Base-by-base conservation (phyloP, 2,797 vertebrate genomes). In the Ataeniobius toweri region DNA sequence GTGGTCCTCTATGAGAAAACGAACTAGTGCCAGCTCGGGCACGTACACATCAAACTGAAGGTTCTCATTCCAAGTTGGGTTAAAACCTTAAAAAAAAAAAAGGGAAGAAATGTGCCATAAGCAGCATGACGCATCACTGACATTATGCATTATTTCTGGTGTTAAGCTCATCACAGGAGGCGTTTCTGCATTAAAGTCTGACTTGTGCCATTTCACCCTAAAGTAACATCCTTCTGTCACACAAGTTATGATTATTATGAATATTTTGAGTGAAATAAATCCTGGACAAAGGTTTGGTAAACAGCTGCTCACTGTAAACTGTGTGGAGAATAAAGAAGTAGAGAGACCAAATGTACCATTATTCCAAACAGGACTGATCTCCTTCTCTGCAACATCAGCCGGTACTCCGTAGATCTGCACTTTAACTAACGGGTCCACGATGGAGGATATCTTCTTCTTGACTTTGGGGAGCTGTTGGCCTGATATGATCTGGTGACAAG, bases 401-500 rank as follows among this genome's bases (percentile, higher is more conserved):
- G 94, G 94, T 72, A 97, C 95, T 0, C 98, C 98, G 0, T 95
- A 90, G 84, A 99, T 90, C 91, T 99, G 93, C 89, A 99, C 92
- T 0, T 93, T 96, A 48, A 99, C 97, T 80, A 96, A 91, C 0
- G 98, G 97, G 90, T 99, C 98, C 78, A 98, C 97, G 0, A 99
- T 96, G 22, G 98, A 98, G 5, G 86, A 84, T 71, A 97, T 96
- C 83, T 93, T 97, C 86, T 95, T 83, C 87, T 94, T 98, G 71
- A 98, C 94, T 94, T 99, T 99, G 55, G 98, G 98, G 65, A 99
- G 94, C 92, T 99, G 98, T 91, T 99, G 98, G 6, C 94, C 98
- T 5, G 98, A 97, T 90, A 99, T 97, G 59, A 99, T 84, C 98
- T 99, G 79, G 53, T 7, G 74, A 84, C 39, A 61, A 41, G 59